These are phyloP conservation scores for Meandrusa payeni DNA, from an alignment of 2,888 invertebrate species.

Conservation along the genomic window DNA sequence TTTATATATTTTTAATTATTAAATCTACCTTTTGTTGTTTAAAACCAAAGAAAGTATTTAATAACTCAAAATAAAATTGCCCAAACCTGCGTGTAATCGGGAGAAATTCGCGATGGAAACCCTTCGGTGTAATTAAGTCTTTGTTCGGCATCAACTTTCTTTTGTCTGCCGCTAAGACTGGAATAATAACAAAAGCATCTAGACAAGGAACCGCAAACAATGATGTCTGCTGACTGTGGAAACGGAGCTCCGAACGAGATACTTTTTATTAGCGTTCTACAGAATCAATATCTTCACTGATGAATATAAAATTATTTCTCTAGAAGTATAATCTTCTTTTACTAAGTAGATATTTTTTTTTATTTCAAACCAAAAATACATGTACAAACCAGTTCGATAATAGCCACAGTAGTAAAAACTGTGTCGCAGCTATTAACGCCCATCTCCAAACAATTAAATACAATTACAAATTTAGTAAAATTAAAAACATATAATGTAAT, in stretches of 20 bases:
- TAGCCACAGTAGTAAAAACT: too few relatives aligned
- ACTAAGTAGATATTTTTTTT: too few relatives aligned
- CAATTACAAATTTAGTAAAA: too few relatives aligned
- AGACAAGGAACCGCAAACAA: slow-evolving; percentile 65
- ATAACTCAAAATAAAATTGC: neutral
- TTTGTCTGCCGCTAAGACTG: slow-evolving; percentile 62
- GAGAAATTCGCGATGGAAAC: slow-evolving; percentile 50
- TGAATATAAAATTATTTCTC: slow-evolving; percentile 10
- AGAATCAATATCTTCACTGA: slow-evolving; percentile 20
- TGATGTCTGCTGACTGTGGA: slow-evolving; percentile 65
- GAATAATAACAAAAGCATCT: slow-evolving; percentile 63
- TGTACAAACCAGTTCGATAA: too few relatives aligned
- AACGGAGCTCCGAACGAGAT: slow-evolving; percentile 43
- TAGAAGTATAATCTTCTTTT: too few relatives aligned
- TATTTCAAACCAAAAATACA: too few relatives aligned
- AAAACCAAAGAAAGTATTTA: too few relatives aligned
- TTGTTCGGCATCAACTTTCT: slow-evolving; percentile 61
- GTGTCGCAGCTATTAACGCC: too few relatives aligned
- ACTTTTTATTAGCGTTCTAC: slow-evolving; percentile 42
- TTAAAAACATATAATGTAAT: too few relatives aligned
- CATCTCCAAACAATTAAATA: too few relatives aligned
- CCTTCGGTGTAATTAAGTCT: slow-evolving; percentile 67
- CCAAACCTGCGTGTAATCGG: slow-evolving; percentile 43
- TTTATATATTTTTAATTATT: too few relatives aligned
- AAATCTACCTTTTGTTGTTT: too few relatives aligned